Conservation (phyloP, 2,113 vertebrate genomes). For the Antechinus flavipes region DNA sequence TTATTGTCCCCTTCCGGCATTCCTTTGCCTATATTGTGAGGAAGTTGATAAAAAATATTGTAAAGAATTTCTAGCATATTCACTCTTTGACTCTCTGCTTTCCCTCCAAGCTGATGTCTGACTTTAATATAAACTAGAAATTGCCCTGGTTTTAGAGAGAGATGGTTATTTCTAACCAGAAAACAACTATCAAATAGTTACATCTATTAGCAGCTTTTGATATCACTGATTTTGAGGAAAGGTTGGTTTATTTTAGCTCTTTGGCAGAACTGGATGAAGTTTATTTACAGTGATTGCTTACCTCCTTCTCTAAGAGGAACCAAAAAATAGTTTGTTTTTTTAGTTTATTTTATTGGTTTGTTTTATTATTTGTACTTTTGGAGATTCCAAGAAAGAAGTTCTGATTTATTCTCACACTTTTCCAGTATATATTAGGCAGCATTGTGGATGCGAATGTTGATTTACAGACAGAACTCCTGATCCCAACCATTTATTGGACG, state of each 20-base stretch:
- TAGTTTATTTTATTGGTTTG: no score
- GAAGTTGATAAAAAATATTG: background rate
- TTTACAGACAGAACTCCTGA: background rate
- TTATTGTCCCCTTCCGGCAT: background rate
- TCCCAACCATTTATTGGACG: background rate
- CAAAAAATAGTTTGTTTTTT: background rate
- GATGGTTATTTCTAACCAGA: conserved; percentile 3
- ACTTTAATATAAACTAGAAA: conserved; percentile 15
- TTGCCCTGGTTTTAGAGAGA: background rate
- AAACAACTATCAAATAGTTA: background rate
- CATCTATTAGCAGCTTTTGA: conserved; percentile 29
- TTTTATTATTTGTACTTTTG: background rate
- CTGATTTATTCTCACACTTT: background rate
- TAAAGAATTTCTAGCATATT: conserved; percentile 26
- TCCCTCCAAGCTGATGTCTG: conserved; percentile 1
- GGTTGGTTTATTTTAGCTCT: conserved; percentile 17
- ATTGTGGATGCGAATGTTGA: conserved; percentile 12
- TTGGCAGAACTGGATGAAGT: background rate
- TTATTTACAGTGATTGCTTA: background rate
- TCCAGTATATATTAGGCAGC: background rate
- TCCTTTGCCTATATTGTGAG: background rate
- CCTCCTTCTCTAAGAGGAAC: conserved; percentile 6
- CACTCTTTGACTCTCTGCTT: conserved; percentile 25
- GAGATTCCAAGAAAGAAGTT: background rate
- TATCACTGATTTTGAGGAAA: conserved; percentile 22